phyloP scores from a whole-genome alignment of 2,113 vertebrate genomes.

The Halcyon senegalensis region DNA sequence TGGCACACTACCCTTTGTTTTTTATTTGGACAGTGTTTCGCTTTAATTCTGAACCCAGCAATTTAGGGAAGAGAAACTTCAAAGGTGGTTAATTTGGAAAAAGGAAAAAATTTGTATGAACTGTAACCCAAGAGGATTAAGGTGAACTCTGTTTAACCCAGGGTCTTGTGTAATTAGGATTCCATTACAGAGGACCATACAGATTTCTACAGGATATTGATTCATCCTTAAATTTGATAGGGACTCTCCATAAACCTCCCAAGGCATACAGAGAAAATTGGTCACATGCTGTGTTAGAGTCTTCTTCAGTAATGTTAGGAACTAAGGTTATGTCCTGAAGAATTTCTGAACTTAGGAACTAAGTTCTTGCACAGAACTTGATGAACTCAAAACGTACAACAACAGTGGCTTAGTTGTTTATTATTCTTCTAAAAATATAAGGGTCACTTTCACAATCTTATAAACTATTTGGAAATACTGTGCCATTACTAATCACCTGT shows the following conservation, averaged over 20 bases:
- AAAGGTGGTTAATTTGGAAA: background rate
- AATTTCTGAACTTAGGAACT: too few relatives aligned
- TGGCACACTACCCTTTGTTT: background rate
- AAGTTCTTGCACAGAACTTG: background rate
- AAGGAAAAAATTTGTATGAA: background rate
- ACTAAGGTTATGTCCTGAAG: background rate
- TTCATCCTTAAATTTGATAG: background rate
- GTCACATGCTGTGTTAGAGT: rapidly evolving
- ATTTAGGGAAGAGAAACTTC: background rate
- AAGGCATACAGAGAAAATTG: background rate
- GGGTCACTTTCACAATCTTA: background rate
- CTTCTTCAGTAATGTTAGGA: background rate
- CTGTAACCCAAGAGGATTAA: background rate
- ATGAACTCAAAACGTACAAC: background rate
- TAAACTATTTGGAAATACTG: background rate
- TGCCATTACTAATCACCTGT: background rate
- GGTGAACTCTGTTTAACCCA: slow-evolving; percentile 32
- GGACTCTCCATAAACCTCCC: background rate
- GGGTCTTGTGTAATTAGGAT: background rate
- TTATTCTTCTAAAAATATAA: background rate
- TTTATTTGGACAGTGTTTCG: background rate
- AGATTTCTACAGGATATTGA: slow-evolving; percentile 7
- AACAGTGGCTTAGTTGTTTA: background rate
- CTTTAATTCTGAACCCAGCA: background rate
- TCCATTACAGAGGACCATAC: background rate